Evolutionary conservation across 2,888 invertebrate species (phyloP), one percentile per base, ranked within the genome.

Genomic region (Atrina japonica): DNA sequence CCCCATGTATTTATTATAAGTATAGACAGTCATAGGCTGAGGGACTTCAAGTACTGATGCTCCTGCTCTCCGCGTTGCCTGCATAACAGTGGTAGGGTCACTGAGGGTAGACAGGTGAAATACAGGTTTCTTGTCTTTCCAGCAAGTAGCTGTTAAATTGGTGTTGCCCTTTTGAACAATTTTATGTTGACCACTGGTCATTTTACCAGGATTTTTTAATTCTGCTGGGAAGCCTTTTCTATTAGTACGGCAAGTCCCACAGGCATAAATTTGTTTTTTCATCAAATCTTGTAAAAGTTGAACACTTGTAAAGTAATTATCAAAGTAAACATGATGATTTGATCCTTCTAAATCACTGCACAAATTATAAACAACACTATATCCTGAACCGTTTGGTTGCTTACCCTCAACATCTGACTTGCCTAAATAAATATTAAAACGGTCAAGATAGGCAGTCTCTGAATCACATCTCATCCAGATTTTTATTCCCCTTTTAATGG

Each of bases 1-100:
- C 25, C 71, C 69, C 76, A 78, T 78, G n/a, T 52, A 66, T 11
- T 60, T 21, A 27, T 76, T 76, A 58, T 75, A 78, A 5, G n/a
- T 14, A 25, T 55, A 11, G 5, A 59, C 66, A n/a, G 58, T 11
- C 11, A 69, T 67, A 1, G 78, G 78, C 40, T 74, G 75, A 1
- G 55, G 11, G 2, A 77, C 18, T 7, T 52, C 14, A 1, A 73
- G 29, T 1, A 58, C 14, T 1, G 70, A 40, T 14, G 52, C 0
- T 29, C 70, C 72, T 35, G 35, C 47, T 14, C 64, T 56, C 16
- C 74, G 45, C n/a, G 47, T 56, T 1, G 61, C 69, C 9, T 55
- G 40, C 18, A 52, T 16, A 41, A 41, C 18, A 6, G n/a, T 27
- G 16, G 30, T 23, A 2, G 73, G 75, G n/a, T 75, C 29, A 58